These are phyloP conservation scores for Ptilodon capucinus DNA, from an alignment of 2,888 invertebrate species.

Conservation along the genomic window DNA sequence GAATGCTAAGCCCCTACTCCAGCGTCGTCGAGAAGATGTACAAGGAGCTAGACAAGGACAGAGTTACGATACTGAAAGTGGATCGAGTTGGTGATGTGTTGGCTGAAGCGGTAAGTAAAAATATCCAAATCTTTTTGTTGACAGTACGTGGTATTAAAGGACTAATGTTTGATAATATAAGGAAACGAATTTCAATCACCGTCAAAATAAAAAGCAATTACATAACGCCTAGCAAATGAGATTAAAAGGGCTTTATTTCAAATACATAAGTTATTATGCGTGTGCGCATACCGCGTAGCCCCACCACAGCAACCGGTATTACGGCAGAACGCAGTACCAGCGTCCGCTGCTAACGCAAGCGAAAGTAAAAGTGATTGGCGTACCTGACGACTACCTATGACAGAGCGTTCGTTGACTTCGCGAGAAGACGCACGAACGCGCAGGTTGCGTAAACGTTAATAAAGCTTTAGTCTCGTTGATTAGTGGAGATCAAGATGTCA, in stretches of 20 bases:
- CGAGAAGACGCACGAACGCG: not conserved
- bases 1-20: constrained; percentile 89
- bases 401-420: constrained; percentile 33
- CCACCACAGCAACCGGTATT: not conserved
- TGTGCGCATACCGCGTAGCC: not conserved
- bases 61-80: constrained; percentile 91
- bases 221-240: no score
- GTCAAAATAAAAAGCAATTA: no score
- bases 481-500: constrained; percentile 33
- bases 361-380: constrained; percentile 33
- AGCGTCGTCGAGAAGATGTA: constrained; percentile 91
- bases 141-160: no score
- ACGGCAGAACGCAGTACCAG: constrained; percentile 19
- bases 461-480: not conserved
- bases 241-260: no score
- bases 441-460: not conserved
- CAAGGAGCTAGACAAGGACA: constrained; percentile 90
- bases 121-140: no score
- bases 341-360: constrained; percentile 36
- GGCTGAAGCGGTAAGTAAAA: constrained; percentile 88
- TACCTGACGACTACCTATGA: constrained; percentile 4
- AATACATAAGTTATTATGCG: no score
- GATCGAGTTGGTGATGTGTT: constrained; percentile 94
- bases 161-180: no score
- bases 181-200: no score